Conservation (phyloP, 2,797 vertebrate genomes). For the Taeniopygia guttata region DNA sequence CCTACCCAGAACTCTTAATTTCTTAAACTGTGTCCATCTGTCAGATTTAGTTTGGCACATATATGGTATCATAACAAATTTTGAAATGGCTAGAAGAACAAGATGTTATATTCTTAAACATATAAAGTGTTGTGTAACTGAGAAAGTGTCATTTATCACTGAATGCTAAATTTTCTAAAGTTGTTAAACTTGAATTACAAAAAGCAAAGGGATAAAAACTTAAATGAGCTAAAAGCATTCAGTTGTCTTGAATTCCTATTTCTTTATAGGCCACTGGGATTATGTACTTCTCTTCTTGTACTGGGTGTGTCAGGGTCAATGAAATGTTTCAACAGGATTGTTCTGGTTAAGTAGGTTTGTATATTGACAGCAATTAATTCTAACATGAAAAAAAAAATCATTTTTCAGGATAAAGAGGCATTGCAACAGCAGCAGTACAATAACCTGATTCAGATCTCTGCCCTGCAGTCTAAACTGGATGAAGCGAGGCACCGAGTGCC, state of each 20-base stretch:
- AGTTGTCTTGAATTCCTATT: not conserved
- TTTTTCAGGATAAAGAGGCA: constrained; percentile 85
- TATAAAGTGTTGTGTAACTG: not conserved
- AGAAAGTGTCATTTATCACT: not conserved
- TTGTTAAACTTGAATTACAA: not conserved
- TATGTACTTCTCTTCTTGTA: not conserved
- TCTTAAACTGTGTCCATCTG: not conserved
- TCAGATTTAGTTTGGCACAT: not conserved
- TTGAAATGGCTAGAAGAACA: not conserved
- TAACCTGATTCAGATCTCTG: constrained; percentile 86
- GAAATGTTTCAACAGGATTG: not conserved
- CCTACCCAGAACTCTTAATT: not conserved
- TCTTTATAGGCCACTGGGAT: not conserved
- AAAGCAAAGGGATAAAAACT: not conserved
- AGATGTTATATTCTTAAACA: not conserved
- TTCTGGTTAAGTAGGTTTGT: not conserved
- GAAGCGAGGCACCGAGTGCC: constrained; percentile 81
- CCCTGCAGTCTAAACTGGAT: constrained; percentile 85
- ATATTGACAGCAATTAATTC: not conserved
- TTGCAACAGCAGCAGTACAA: constrained; percentile 86
- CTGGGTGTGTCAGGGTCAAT: not conserved
- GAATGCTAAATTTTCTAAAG: not conserved
- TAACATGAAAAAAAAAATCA: not conserved
- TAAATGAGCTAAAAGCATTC: not conserved
- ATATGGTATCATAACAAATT: not conserved